Percentiles rank a stretch among this genome's conserved stretches.
Evolutionary conservation across 1,140 invertebrate genomes (phyloP).

Genomic region (Asobara japonica): DNA sequence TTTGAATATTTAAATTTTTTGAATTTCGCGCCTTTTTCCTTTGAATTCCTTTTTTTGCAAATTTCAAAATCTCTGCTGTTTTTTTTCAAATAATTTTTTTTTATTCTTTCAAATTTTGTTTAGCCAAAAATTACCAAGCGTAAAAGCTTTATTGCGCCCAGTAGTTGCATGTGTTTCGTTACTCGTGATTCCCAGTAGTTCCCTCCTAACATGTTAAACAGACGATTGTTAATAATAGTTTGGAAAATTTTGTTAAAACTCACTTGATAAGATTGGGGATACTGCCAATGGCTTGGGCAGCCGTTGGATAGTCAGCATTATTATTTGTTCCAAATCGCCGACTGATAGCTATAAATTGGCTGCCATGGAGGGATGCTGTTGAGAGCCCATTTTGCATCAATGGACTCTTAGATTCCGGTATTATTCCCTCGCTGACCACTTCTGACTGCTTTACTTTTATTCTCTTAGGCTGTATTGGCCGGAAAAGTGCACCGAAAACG

Average conservation of each 20-base stretch:
- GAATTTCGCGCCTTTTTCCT: no score
- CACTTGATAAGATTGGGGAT: conserved; percentile 69
- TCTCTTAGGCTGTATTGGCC: conserved; percentile 76
- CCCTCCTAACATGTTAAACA: conserved; percentile 22
- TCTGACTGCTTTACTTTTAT: conserved; percentile 69
- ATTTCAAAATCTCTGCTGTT: no score
- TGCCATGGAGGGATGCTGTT: conserved; percentile 55
- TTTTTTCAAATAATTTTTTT: no score
- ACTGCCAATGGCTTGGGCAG: conserved; percentile 75
- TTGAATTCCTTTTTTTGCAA: no score
- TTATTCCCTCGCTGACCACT: conserved; percentile 50
- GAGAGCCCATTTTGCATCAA: conserved; percentile 54
- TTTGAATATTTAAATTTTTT: no score
- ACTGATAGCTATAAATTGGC: conserved; percentile 45
- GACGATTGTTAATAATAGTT: background rate
- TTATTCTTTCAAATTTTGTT: no score
- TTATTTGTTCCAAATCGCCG: conserved; percentile 72
- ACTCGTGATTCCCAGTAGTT: no score
- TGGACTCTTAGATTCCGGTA: conserved; percentile 48
- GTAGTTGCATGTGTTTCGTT: no score
- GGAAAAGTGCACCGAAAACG: conserved; percentile 82
- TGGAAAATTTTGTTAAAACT: conserved; percentile 25
- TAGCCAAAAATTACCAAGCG: no score
- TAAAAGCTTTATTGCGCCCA: no score
- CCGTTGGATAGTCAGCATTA: conserved; percentile 79